Evolutionary conservation across 2,888 invertebrate species (phyloP), one percentile per base, ranked within the genome.

Genomic region (Drosophila mimetica): DNA sequence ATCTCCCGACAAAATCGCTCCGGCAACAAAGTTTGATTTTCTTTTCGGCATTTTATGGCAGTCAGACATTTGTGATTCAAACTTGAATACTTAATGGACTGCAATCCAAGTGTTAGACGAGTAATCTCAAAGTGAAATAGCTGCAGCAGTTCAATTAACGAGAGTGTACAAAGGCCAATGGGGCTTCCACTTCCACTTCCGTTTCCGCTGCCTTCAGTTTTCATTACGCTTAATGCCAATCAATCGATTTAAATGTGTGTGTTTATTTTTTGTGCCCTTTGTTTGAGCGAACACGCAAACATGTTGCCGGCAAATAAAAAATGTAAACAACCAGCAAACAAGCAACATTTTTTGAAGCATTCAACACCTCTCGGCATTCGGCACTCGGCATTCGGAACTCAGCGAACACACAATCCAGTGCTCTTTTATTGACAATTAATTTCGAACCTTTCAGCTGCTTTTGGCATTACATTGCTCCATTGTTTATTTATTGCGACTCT

Each of bases 371-470:
- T 13, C 14, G 55, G 53, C 53, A 57, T n/a, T n/a, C n/a, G n/a
- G n/a, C n/a, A n/a, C n/a, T n/a, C n/a, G n/a, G n/a, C n/a, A n/a
- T n/a, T n/a, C n/a, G n/a, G n/a, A n/a, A n/a, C n/a, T n/a, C n/a
- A 48, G 22, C 54, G 52, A 34, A 32, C 54, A 54, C 30, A 16
- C 6, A 18, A 28, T 37, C n/a, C 52, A 37, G 52, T 14, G 34
- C 51, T 36, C 55, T 61, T 61, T 61, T 61, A 61, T 61, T 61
- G 60, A 61, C 60, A 61, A 61, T 61, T 59, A 61, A 59, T 61
- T 61, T 60, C 44, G 60, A 59, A 58, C 46, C 58, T 46, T 61
- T 59, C 60, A 39, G 46, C 46, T 36, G 55, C 34, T 36, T 55
- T 55, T 46, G 46, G 25, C 46, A 36, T 59, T 59, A 59, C 55